A percentile compares a stretch with the other conserved stretches of the same genome.
Conservation (phyloP, 2,797 vertebrate species). For the Sebastes trivittatus region DNA sequence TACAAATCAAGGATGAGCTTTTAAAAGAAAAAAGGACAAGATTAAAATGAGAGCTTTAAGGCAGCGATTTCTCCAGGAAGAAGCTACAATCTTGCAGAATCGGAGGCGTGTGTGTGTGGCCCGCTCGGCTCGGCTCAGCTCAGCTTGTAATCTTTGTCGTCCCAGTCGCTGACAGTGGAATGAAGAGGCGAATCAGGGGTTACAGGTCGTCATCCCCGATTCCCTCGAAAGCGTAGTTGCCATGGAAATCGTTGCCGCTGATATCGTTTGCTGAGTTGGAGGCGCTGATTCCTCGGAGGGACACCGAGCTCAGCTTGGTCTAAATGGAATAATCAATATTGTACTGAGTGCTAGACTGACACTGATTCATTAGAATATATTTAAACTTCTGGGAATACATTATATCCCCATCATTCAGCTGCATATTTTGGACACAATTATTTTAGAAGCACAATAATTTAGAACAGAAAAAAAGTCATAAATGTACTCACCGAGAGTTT, state of each 20-base stretch:
- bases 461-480: accelerated
- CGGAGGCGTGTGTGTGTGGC: constrained; percentile 29
- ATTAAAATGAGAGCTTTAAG: constrained; percentile 65
- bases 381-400: background rate
- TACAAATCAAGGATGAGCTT: constrained; percentile 22
- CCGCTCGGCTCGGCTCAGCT: constrained; percentile 67
- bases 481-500: constrained; percentile 93
- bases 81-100: constrained; percentile 80
- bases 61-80: constrained; percentile 65
- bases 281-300: constrained; percentile 92
- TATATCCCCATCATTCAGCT: background rate
- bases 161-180: constrained; percentile 52
- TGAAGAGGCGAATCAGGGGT: constrained; percentile 41
- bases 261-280: constrained; percentile 90
- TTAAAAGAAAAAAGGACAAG: constrained; percentile 43
- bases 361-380: background rate
- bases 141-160: constrained; percentile 64
- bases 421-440: no score
- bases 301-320: constrained; percentile 97
- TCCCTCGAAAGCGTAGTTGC: constrained; percentile 98
- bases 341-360: background rate
- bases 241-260: constrained; percentile 92
- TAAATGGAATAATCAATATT: constrained; percentile 57
- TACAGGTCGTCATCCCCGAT: constrained; percentile 98
- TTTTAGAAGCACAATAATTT: background rate